These are phyloP conservation scores for Drosophila cracens DNA, from an alignment of 2,888 invertebrate species.

Conservation along the genomic window DNA sequence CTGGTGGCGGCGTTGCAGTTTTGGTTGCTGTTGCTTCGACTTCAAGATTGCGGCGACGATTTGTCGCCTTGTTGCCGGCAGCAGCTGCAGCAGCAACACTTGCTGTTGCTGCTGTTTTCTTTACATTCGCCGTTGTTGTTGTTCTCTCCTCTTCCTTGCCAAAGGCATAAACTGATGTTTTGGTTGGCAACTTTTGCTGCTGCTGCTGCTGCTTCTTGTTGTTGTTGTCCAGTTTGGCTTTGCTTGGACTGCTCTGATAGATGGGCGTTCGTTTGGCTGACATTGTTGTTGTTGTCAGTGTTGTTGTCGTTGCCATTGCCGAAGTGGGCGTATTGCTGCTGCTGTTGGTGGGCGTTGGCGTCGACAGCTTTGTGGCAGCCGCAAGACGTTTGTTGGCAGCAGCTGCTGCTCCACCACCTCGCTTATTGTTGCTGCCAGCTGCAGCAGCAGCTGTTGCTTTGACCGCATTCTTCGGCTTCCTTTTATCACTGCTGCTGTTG, in stretches of 20 bases:
- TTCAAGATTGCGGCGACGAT: slow-evolving; percentile 84
- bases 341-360: slow-evolving; percentile 26
- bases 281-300: slow-evolving; percentile 31
- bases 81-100: slow-evolving; percentile 12
- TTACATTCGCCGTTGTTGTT: slow-evolving; percentile 7
- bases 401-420: slow-evolving; percentile 29
- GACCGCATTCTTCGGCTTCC: slow-evolving; percentile 40
- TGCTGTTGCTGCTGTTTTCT: slow-evolving; percentile 5
- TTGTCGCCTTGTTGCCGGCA: slow-evolving; percentile 64
- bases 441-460: slow-evolving; percentile 26
- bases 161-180: slow-evolving; percentile 88
- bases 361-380: slow-evolving; percentile 24
- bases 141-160: slow-evolving; percentile 88
- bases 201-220: slow-evolving; percentile 62
- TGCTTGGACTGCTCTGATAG: slow-evolving; percentile 85
- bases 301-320: slow-evolving; percentile 24
- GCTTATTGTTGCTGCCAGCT: slow-evolving; percentile 16
- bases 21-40: slow-evolving; percentile 46
- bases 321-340: slow-evolving; percentile 36
- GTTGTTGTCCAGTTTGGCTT: slow-evolving; percentile 44
- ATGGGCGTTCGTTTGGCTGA: slow-evolving; percentile 85
- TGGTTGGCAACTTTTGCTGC: slow-evolving; percentile 13
- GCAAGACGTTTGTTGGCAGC: slow-evolving; percentile 36
- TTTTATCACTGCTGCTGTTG: slow-evolving; percentile 43
- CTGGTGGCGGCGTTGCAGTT: slow-evolving; percentile 49